These are phyloP conservation scores for Drosophila takahashii DNA, from an alignment of 1,140 invertebrate genomes.

Conservation along the genomic window DNA sequence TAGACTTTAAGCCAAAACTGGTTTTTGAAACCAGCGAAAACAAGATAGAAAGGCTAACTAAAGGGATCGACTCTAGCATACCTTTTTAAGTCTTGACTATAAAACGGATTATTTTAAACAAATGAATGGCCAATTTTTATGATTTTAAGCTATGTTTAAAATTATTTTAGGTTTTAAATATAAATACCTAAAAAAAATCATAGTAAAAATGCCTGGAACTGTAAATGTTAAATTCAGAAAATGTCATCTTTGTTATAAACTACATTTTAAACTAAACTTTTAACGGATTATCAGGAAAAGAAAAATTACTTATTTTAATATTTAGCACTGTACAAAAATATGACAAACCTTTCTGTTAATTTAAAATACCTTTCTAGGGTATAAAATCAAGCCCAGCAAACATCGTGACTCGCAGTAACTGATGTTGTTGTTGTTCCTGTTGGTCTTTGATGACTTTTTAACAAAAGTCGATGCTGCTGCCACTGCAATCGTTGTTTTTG, in stretches of 20 bases:
- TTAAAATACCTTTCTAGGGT: constrained; percentile 17
- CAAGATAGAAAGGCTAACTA: constrained; percentile 29
- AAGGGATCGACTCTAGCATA: constrained; percentile 33
- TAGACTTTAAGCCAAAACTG: constrained; percentile 77
- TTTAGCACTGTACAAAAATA: too few relatives aligned
- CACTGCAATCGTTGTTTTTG: constrained; percentile 43
- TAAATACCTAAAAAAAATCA: too few relatives aligned
- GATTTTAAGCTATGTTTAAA: too few relatives aligned
- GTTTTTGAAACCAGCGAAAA: constrained; percentile 68
- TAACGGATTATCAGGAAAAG: too few relatives aligned
- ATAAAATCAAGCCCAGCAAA: constrained; percentile 36
- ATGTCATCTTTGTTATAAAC: too few relatives aligned
- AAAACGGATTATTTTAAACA: not conserved
- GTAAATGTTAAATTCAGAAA: too few relatives aligned
- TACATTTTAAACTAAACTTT: too few relatives aligned
- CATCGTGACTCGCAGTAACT: constrained; percentile 63
- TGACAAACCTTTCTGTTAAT: not conserved
- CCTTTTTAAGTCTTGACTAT: not conserved
- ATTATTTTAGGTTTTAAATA: too few relatives aligned
- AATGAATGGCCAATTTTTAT: too few relatives aligned
- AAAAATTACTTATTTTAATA: not conserved
- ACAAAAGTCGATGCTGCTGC: constrained; percentile 66
- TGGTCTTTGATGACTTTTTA: constrained; percentile 80
- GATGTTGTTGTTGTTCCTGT: constrained; percentile 55
- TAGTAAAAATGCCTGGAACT: too few relatives aligned